Percentiles rank a stretch among this genome's conserved stretches.
These are phyloP conservation scores for Halichondria panicea DNA, from an alignment of 37 sponge, comb jelly and placozoan species.

Conservation along the genomic window DNA sequence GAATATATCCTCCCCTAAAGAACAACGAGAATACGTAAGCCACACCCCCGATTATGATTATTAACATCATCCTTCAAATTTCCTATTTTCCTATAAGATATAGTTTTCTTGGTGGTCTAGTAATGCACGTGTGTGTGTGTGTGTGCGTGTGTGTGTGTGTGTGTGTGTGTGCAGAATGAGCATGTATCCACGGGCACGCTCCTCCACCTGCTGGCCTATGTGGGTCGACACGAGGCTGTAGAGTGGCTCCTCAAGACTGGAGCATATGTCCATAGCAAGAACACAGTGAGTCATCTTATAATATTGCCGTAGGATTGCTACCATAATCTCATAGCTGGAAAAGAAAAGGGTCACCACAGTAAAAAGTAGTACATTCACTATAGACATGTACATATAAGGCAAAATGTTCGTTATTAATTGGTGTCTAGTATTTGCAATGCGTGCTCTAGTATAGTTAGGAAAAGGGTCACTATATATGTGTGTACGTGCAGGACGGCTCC, in stretches of 20 bases:
- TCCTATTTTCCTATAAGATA: background rate
- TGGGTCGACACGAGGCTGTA: slow-evolving; percentile 54
- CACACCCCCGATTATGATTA: background rate
- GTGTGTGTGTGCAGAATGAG: slow-evolving; percentile 17
- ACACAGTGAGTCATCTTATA: slow-evolving; percentile 1
- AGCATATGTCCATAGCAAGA: slow-evolving; percentile 20
- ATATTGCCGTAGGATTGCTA: background rate
- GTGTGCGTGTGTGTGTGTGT: background rate
- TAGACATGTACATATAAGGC: no score
- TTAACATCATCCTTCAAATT: background rate
- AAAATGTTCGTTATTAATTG: no score
- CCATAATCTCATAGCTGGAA: no score
- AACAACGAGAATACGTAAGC: slow-evolving; percentile 46
- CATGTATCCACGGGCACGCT: slow-evolving; percentile 46
- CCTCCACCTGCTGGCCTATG: slow-evolving; percentile 64
- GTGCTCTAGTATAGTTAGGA: no score
- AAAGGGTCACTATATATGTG: background rate
- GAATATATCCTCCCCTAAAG: slow-evolving; percentile 20
- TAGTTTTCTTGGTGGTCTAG: background rate
- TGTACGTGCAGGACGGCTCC: slow-evolving; percentile 27
- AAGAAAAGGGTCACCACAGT: no score
- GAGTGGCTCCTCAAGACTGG: slow-evolving; percentile 68
- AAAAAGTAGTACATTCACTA: no score
- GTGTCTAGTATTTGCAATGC: no score
- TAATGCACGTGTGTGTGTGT: background rate